phyloP scores from a whole-genome alignment of 92 coral and sea anemone species.

The Porites rus region DNA sequence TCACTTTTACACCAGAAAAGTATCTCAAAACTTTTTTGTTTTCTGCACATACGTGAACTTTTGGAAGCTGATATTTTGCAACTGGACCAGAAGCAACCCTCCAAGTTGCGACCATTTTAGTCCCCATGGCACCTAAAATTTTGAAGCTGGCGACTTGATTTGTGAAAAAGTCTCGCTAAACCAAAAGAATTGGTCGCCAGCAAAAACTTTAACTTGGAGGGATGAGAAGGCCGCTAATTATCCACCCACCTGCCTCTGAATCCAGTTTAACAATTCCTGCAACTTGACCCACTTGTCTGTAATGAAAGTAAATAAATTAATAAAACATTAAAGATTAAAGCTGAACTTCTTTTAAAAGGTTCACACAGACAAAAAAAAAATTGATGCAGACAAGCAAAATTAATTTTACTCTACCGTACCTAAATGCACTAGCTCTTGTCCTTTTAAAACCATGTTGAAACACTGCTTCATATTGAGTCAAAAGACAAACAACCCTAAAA shows the following conservation, averaged over 20 bases:
- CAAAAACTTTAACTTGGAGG: too few relatives aligned
- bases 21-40: too few relatives aligned
- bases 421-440: constrained; percentile 86
- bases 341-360: background rate
- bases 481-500: constrained; percentile 87
- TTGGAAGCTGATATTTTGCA: too few relatives aligned
- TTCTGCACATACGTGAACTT: too few relatives aligned
- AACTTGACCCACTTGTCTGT: constrained; percentile 94
- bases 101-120: too few relatives aligned
- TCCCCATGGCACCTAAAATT: too few relatives aligned
- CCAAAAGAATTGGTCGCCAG: too few relatives aligned
- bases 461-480: constrained; percentile 83
- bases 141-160: too few relatives aligned
- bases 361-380: background rate
- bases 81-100: too few relatives aligned
- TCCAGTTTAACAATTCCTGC: constrained; percentile 87
- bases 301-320: background rate
- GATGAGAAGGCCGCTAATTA: too few relatives aligned
- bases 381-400: background rate
- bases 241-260: constrained; percentile 75
- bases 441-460: constrained; percentile 93
- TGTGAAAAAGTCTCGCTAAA: too few relatives aligned
- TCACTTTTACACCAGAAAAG: too few relatives aligned
- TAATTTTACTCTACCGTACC: constrained; percentile 43
- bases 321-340: background rate